Conservation (phyloP, 2,888 invertebrate species). For the Drosophila trichaetosa region DNA sequence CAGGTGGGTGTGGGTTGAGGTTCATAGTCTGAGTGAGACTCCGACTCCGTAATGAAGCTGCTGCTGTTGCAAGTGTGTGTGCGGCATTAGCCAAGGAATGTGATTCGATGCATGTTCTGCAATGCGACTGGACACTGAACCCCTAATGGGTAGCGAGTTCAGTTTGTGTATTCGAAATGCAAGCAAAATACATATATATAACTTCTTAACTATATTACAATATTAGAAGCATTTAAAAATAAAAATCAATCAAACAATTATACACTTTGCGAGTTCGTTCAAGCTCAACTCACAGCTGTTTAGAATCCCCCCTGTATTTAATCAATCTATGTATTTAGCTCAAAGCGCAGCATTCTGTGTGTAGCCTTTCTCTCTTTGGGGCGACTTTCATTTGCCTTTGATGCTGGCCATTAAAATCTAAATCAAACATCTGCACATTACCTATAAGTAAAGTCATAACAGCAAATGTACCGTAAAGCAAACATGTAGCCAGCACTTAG, state of each 20-base stretch:
- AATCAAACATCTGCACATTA: conserved; percentile 66
- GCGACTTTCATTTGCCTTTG: conserved; percentile 47
- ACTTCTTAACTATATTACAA: background rate
- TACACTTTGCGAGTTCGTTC: conserved; percentile 3
- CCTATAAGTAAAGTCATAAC: conserved; percentile 66
- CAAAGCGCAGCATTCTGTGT: background rate
- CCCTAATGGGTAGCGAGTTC: background rate
- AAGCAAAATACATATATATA: background rate
- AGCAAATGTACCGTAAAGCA: conserved; percentile 78
- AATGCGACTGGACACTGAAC: conserved; percentile 34
- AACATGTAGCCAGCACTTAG: conserved; percentile 66
- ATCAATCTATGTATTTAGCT: conserved; percentile 15
- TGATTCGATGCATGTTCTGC: conserved; percentile 6
- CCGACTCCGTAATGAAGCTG: conserved; percentile 44
- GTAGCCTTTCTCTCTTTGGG: conserved; percentile 33
- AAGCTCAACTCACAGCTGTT: conserved; percentile 5
- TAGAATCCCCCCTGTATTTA: conserved; percentile 7
- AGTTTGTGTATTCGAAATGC: background rate
- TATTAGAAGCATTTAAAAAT: background rate
- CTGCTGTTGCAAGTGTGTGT: conserved; percentile 16
- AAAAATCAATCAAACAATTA: background rate
- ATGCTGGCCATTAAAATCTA: conserved; percentile 48
- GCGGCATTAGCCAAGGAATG: conserved; percentile 39
- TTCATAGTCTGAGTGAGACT: conserved; percentile 7
- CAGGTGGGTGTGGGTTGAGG: conserved; percentile 52